Evolutionary conservation across 2,888 invertebrate genomes (phyloP), one percentile per base, ranked within the genome.

Genomic region (Phengaris alcon): DNA sequence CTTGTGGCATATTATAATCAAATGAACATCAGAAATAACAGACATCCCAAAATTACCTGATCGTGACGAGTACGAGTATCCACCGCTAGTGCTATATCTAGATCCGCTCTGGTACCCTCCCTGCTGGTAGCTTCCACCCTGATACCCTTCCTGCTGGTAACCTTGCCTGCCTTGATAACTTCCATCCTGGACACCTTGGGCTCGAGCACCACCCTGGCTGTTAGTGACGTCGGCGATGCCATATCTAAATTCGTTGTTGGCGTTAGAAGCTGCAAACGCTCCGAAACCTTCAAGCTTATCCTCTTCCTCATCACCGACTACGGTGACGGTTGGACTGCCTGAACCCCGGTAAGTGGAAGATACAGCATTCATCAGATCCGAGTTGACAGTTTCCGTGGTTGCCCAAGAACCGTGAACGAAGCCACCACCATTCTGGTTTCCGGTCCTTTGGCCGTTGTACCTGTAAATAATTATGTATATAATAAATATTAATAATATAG

Each of bases 321-420:
- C 88, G 2, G 91, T 91, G 10, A 89, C 85, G 2, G 86, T 86
- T 13, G 88, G 83, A 6, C 86, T 84, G n/a, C 72, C 72, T 35
- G 54, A 15, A 22, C 54, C 72, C 68, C 85, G 82, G 81, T 84
- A 92, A 7, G 87, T 88, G 0, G 85, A 83, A 6, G 93, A 93
- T 35, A 88, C 90, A 22, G 91, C 90, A 74, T 92, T 92, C 81
- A 90, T 87, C 13, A 93, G 82, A 13, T 93, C 90, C 54, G 89
- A 83, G 79, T 94, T 93, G 6, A 94, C 90, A 0, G 91, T 93
- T 83, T 94, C 94, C 6, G 93, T 93, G 0, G 93, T 93, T 1
- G 89, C 89, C 90, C 89, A 93, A 69, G 88, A 85, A 2, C 90
- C 87, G 75, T 90, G 91, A 9, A 91, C 86, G 76, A 92, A 92